Conservation (phyloP, 2,113 vertebrate species). For the Grus americana region DNA sequence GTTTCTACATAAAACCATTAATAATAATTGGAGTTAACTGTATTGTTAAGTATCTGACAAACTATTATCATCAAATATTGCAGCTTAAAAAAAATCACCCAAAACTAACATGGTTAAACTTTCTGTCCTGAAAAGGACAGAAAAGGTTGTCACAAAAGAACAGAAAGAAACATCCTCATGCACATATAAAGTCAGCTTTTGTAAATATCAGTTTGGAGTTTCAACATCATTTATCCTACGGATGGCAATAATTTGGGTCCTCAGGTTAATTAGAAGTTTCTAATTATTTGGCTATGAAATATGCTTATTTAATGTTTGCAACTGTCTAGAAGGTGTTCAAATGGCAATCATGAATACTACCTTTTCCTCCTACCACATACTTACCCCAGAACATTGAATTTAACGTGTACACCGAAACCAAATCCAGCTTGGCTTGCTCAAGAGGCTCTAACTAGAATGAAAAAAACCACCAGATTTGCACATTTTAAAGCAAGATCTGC, state of each 20-base stretch:
- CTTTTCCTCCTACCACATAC: slow-evolving; percentile 54
- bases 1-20: background rate
- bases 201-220: background rate
- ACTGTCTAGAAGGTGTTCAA: background rate
- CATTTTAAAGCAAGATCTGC: background rate
- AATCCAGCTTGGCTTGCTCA: slow-evolving; percentile 94
- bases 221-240: background rate
- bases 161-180: background rate
- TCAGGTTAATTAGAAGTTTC: background rate
- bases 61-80: background rate
- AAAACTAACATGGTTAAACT: background rate
- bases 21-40: background rate
- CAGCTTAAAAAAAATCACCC: background rate
- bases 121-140: background rate
- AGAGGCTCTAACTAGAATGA: slow-evolving; percentile 87
- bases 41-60: background rate
- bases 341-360: background rate
- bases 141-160: background rate
- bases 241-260: background rate
- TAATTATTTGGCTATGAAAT: background rate
- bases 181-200: background rate
- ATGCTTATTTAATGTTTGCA: background rate
- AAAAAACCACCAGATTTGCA: background rate
- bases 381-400: slow-evolving; percentile 99
- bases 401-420: slow-evolving; percentile 92